These are phyloP conservation scores for Lysandra bellargus DNA, from an alignment of 2,888 invertebrate genomes.

Conservation along the genomic window DNA sequence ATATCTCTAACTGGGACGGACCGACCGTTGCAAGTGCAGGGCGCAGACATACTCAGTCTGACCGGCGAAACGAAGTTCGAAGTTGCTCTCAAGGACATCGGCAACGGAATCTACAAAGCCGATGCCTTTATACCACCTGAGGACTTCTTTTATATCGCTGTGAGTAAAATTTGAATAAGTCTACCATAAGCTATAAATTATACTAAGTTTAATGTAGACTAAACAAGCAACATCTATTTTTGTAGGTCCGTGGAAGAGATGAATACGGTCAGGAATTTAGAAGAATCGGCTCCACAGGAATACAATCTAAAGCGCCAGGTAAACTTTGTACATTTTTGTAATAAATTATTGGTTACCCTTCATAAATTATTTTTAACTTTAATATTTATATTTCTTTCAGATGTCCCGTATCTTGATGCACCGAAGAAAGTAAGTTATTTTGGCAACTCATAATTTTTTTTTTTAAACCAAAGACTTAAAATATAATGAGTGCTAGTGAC, in stretches of 20 bases:
- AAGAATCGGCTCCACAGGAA: slow-evolving; percentile 84
- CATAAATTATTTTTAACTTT: no score
- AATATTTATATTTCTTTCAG: slow-evolving; percentile 52
- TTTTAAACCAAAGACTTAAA: no score
- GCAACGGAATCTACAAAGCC: slow-evolving; percentile 66
- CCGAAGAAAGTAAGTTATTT: slow-evolving; percentile 52
- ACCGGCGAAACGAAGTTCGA: slow-evolving; percentile 63
- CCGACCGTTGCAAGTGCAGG: slow-evolving; percentile 51
- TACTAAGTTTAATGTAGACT: background rate
- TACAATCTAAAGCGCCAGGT: slow-evolving; percentile 82
- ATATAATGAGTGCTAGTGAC: no score
- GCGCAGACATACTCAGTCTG: slow-evolving; percentile 58
- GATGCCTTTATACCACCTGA: slow-evolving; percentile 83
- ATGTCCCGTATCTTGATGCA: slow-evolving; percentile 77
- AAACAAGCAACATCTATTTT: background rate
- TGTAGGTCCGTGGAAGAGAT: slow-evolving; percentile 83
- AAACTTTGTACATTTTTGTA: slow-evolving; percentile 19
- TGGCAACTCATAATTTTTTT: background rate
- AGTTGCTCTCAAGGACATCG: slow-evolving; percentile 55
- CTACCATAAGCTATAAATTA: background rate
- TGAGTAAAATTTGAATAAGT: slow-evolving; percentile 52
- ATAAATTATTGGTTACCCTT: background rate
- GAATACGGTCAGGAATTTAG: slow-evolving; percentile 80
- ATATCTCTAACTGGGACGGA: slow-evolving; percentile 54
- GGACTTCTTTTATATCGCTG: slow-evolving; percentile 84